Conservation (phyloP, 2,113 vertebrate species). For the Gnathonemus echidnorhynchus region DNA sequence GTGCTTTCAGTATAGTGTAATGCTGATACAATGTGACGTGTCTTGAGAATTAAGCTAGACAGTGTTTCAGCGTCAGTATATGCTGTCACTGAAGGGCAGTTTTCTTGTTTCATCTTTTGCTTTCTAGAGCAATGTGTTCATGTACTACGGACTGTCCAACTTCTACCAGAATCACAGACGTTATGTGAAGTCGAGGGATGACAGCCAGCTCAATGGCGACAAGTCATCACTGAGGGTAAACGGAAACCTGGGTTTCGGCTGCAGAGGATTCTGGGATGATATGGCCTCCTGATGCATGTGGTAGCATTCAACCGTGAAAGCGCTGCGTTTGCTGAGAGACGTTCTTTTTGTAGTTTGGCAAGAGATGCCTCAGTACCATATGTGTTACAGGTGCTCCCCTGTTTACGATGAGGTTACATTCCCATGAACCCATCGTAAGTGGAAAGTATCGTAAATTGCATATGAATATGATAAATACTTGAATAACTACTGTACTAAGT, state of each 20-base stretch:
- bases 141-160: constrained; percentile 98
- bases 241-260: not conserved
- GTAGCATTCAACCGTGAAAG: not conserved
- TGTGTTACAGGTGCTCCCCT: not conserved
- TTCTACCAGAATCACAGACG: constrained; percentile 98
- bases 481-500: not conserved
- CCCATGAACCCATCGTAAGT: not conserved
- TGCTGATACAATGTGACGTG: not conserved
- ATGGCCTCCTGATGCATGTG: not conserved
- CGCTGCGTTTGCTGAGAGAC: not conserved
- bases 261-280: not conserved
- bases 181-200: constrained; percentile 95
- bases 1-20: not conserved
- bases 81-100: not conserved
- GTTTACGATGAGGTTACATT: not conserved
- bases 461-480: not conserved
- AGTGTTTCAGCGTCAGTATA: not conserved
- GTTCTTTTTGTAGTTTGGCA: not conserved
- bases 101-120: not conserved
- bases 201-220: constrained; percentile 90
- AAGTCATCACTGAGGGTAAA: constrained; percentile 65
- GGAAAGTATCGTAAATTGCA: not conserved
- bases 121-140: constrained; percentile 85
- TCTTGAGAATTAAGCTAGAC: not conserved
- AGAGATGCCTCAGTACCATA: not conserved